Evolutionary conservation across 2,888 invertebrate genomes (phyloP), one percentile per base, ranked within the genome.

Genomic region (Drosophila kokeensis): DNA sequence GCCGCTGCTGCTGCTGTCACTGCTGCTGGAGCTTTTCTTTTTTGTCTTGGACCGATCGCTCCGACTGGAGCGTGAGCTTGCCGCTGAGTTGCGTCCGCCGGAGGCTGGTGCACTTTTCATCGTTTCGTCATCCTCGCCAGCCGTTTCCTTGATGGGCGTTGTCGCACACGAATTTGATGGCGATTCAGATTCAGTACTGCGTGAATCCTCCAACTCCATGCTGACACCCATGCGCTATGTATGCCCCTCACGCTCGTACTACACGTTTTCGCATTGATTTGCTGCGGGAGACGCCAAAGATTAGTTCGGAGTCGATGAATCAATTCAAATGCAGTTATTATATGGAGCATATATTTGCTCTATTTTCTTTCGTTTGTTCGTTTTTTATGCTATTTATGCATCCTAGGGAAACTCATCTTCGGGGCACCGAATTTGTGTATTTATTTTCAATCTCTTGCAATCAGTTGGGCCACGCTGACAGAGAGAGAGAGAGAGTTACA

Each of bases 121-220:
- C 0, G 32, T 34, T 30, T 49, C 29, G 6, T 60, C 69, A 21
- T 68, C 70, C 2, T 29, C 45, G 30, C 49, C 55, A 21, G 58
- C 62, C 30, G 45, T 61, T 15, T 70, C 75, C 75, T 93, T 89
- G 10, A 57, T 65, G 52, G 73, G 87, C 48, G 82, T 58, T 2
- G 87, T 91, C 60, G 91, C 91, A 2, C 81, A 78, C 29, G 93
- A 91, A 64, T 93, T 93, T 76, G 94, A 93, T 21, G 94, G 94
- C 36, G 94, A 94, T 66, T 94, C 94, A 54, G 77, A 60, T 24
- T 24, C 24, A 2, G 91, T 92, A 53, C 91, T 89, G 32, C 88
- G 87, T 18, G 93, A 93, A 72, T 93, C 93, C 72, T 93, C 93
- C 36, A 91, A 91, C 53, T 92, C 92, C 92, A 92, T 92, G 60